Evolutionary conservation across 2,797 vertebrate species (phyloP).

Genomic region (Macrochelys suwanniensis): DNA sequence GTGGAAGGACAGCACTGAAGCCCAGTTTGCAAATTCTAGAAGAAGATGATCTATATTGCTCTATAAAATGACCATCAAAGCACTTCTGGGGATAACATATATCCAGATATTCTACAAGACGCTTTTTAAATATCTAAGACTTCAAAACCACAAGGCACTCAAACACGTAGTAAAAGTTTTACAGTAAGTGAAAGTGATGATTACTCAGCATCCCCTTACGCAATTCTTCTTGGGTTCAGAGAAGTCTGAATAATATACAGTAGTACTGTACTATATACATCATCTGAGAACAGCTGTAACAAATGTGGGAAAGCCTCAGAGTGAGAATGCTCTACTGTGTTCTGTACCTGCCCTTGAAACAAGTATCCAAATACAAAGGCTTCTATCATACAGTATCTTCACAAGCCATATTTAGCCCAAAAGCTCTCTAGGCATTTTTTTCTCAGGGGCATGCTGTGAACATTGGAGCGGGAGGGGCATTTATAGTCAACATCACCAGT

Average conservation of each 20-base stretch:
- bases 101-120: background rate
- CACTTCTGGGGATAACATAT: background rate
- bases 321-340: background rate
- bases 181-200: slow-evolving; percentile 8
- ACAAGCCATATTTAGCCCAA: background rate
- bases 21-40: background rate
- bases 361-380: background rate
- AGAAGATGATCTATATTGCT: background rate
- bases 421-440: background rate
- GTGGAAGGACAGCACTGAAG: background rate
- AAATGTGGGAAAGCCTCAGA: background rate
- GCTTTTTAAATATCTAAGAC: slow-evolving; percentile 1
- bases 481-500: background rate
- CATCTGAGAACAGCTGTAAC: background rate
- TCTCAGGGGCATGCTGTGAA: background rate
- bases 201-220: background rate
- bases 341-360: background rate
- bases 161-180: background rate
- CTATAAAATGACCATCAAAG: background rate
- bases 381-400: background rate
- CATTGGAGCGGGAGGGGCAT: background rate
- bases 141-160: slow-evolving; percentile 18
- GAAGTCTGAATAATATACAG: background rate
- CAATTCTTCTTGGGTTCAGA: background rate
- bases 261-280: background rate